Evolutionary conservation across 2,888 invertebrate species (phyloP).

Genomic region (Isoperla grammatica): DNA sequence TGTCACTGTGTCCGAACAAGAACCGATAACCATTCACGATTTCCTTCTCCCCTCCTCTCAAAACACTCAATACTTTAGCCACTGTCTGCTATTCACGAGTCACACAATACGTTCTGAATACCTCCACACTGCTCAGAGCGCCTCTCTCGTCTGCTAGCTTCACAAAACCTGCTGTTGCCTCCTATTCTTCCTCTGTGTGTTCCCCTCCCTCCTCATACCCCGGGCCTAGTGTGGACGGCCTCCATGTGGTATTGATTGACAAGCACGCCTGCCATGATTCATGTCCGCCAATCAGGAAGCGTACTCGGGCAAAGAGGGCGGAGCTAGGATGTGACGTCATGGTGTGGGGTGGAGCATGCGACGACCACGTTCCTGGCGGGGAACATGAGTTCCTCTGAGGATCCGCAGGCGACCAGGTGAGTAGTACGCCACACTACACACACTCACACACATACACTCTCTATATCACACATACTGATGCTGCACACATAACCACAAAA

Average conservation of each 20-base stretch:
- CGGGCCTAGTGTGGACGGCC: constrained; percentile 17
- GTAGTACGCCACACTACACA: too few relatives aligned
- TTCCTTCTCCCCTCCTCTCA: neutral
- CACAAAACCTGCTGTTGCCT: constrained; percentile 25
- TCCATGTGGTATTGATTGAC: constrained; percentile 36
- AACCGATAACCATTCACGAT: neutral
- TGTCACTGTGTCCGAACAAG: constrained; percentile 1
- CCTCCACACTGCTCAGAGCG: constrained; percentile 28
- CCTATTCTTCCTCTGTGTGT: constrained; percentile 32
- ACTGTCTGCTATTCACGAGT: constrained; percentile 4
- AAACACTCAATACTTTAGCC: constrained; percentile 1
- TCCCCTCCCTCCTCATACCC: constrained; percentile 19
- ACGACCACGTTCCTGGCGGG: constrained; percentile 23
- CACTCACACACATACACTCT: too few relatives aligned
- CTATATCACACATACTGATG: too few relatives aligned
- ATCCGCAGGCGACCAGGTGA: neutral
- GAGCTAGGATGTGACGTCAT: constrained; percentile 32
- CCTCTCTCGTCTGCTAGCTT: constrained; percentile 26
- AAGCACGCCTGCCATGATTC: constrained; percentile 38
- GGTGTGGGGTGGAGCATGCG: constrained; percentile 27
- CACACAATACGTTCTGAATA: constrained; percentile 22
- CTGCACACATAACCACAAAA: too few relatives aligned
- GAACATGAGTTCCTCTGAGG: constrained; percentile 23
- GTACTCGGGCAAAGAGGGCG: constrained; percentile 6
- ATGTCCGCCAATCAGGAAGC: constrained; percentile 33